Percentiles rank a stretch among this genome's conserved stretches.
Conservation (phyloP, 2,113 vertebrate species). For the Egretta garzetta region DNA sequence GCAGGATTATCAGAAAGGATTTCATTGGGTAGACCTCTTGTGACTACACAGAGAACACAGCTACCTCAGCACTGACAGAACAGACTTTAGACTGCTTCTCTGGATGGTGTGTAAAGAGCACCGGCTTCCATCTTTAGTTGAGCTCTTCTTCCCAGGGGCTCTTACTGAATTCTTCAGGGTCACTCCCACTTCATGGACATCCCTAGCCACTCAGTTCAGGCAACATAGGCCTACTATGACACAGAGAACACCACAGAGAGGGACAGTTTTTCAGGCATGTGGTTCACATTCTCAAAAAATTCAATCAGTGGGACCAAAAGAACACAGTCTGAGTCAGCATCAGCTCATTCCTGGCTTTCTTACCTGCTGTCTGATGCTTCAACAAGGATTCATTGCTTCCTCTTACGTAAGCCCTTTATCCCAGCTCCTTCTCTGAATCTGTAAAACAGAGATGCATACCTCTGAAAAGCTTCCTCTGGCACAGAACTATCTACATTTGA, state of each 20-base stretch:
- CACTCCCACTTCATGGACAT: background rate
- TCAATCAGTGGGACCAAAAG: background rate
- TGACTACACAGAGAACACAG: background rate
- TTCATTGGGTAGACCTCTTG: background rate
- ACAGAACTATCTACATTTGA: background rate
- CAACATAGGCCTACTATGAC: background rate
- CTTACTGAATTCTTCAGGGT: background rate
- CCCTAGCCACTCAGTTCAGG: background rate
- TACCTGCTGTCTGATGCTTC: constrained; percentile 35
- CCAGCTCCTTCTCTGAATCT: constrained; percentile 6
- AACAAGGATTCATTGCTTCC: background rate
- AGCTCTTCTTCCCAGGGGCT: background rate
- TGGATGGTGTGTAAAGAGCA: background rate
- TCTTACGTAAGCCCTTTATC: background rate
- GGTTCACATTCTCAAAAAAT: background rate
- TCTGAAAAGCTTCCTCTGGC: constrained; percentile 7
- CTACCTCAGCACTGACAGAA: background rate
- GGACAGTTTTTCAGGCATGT: background rate
- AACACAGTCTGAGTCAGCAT: background rate
- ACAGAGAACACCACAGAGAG: background rate
- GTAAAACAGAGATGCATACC: constrained; percentile 23
- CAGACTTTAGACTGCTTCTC: background rate
- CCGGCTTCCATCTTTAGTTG: background rate
- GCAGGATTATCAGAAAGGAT: background rate
- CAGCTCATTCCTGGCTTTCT: background rate